Evolutionary conservation across 2,113 vertebrate genomes (phyloP).

Genomic region (Coturnix japonica): DNA sequence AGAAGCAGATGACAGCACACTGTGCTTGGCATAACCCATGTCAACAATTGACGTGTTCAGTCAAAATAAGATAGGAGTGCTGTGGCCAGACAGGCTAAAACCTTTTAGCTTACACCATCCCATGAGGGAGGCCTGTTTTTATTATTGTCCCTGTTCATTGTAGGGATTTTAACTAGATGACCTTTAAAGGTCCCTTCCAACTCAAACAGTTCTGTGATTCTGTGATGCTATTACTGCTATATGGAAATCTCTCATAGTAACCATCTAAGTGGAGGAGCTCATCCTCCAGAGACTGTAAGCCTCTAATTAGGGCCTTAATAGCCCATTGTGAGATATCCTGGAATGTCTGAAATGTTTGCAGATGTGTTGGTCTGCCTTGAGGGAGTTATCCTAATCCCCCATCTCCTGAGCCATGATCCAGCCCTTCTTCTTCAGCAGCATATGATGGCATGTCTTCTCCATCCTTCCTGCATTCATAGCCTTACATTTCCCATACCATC

Average conservation of each 20-base stretch:
- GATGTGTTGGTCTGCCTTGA: not conserved
- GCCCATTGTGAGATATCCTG: not conserved
- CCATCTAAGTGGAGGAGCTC: no score
- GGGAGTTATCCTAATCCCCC: fast-evolving
- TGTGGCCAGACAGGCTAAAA: not conserved
- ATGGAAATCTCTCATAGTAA: not conserved
- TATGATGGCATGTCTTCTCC: not conserved
- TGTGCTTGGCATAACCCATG: not conserved
- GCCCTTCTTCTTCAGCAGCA: not conserved
- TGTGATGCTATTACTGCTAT: no score
- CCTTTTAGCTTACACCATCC: not conserved
- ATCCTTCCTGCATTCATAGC: not conserved
- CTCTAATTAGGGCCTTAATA: not conserved
- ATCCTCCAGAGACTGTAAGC: not conserved
- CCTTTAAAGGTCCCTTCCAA: no score
- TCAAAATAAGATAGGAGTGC: not conserved
- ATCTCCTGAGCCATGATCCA: not conserved
- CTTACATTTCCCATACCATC: not conserved
- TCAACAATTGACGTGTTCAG: not conserved
- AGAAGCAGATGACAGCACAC: not conserved
- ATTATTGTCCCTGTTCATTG: no score
- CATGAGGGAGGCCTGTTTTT: not conserved
- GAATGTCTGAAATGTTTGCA: not conserved
- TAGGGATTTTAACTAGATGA: no score
- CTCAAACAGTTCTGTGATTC: no score